Evolutionary conservation across 92 coral and sea anemone species (phyloP).

Genomic region (Phenganax marumi): DNA sequence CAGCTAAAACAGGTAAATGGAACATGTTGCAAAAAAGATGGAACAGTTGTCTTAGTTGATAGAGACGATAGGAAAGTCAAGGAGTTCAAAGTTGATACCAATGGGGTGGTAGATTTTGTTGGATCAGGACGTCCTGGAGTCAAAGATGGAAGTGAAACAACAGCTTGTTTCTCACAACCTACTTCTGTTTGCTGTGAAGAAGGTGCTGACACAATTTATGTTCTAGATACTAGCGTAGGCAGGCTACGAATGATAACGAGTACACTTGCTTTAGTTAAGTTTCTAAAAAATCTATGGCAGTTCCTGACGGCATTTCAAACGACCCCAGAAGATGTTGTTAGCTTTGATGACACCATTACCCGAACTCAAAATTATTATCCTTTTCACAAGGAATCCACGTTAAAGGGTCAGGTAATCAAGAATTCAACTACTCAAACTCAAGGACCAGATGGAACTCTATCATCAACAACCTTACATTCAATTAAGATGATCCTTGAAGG

Average conservation of each 20-base stretch:
- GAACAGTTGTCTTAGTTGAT: constrained; percentile 52
- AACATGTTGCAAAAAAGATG: constrained; percentile 51
- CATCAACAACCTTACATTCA: constrained; percentile 53
- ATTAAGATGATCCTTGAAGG: constrained; percentile 58
- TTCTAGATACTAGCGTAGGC: constrained; percentile 49
- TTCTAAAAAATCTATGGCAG: constrained; percentile 56
- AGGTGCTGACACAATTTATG: constrained; percentile 47
- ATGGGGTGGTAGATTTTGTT: constrained; percentile 46
- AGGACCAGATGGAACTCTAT: constrained; percentile 57
- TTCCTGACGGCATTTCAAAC: constrained; percentile 55
- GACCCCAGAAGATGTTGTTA: constrained; percentile 38
- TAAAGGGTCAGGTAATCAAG: constrained; percentile 58
- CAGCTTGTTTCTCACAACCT: constrained; percentile 59
- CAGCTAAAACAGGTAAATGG: constrained; percentile 49
- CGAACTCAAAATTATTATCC: constrained; percentile 52
- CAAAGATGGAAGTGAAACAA: constrained; percentile 61
- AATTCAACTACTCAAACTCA: constrained; percentile 57
- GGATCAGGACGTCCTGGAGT: constrained; percentile 55
- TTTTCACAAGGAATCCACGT: constrained; percentile 56
- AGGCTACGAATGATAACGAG: constrained; percentile 56
- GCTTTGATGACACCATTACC: constrained; percentile 55
- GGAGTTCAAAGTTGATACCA: constrained; percentile 49
- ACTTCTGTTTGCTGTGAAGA: constrained; percentile 60
- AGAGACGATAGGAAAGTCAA: constrained; percentile 58
- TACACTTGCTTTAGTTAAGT: constrained; percentile 51